Evolutionary conservation across 2,113 vertebrate species (phyloP).

Genomic region (Syrmaticus mikado): DNA sequence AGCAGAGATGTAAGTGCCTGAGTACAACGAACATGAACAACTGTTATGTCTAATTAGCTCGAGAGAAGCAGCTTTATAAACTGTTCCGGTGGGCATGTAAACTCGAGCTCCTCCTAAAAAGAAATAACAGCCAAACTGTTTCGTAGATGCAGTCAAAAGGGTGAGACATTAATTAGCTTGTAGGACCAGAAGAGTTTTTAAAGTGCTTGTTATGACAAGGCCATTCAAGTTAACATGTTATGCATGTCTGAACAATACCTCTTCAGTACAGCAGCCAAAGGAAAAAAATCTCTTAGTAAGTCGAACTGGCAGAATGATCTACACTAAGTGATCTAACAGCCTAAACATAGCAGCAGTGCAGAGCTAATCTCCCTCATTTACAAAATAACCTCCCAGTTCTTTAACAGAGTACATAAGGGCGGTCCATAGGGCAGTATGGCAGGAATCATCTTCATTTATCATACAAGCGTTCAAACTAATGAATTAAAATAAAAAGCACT

Average conservation of each 20-base stretch:
- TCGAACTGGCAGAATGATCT: neutral
- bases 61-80: neutral
- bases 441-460: constrained; percentile 13
- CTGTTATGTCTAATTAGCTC: neutral
- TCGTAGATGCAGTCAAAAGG: neutral
- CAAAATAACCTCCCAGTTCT: constrained; percentile 10
- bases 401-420: neutral
- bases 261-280: constrained; percentile 10
- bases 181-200: neutral
- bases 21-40: neutral
- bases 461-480: neutral
- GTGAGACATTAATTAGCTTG: constrained; percentile 16
- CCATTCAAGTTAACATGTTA: neutral
- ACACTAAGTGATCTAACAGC: constrained; percentile 31
- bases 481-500: neutral
- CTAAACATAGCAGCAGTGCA: neutral
- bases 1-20: neutral
- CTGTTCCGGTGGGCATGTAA: neutral
- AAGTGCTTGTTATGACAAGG: constrained; percentile 27
- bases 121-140: neutral
- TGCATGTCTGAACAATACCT: neutral
- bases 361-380: neutral
- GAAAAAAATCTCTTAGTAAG: neutral
- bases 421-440: neutral
- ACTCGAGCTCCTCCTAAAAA: neutral